Evolutionary conservation across 2,113 vertebrate genomes (phyloP).

Genomic region (Campylomormyrus numenius): DNA sequence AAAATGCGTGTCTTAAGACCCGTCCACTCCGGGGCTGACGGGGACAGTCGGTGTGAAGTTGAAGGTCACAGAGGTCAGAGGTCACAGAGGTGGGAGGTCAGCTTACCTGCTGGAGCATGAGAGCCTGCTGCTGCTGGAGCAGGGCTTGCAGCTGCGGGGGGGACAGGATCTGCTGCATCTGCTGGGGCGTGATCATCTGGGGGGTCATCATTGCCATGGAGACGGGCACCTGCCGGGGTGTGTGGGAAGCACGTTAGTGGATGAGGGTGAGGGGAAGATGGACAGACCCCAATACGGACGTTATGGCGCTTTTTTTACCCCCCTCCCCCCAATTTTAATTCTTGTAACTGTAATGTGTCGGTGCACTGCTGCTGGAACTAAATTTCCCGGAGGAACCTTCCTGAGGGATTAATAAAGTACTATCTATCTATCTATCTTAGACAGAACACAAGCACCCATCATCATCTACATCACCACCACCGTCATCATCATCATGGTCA

Average conservation of each 20-base stretch:
- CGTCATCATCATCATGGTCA: not conserved
- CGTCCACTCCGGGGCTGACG: not conserved
- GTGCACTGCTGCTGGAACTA: no score
- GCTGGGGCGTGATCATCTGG: constrained; percentile 96
- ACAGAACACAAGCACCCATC: not conserved
- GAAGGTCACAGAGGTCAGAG: not conserved
- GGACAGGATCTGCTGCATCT: constrained; percentile 98
- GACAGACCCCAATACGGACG: not conserved
- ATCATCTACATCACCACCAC: not conserved
- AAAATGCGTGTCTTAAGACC: not conserved
- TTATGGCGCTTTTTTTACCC: not conserved
- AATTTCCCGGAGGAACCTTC: no score
- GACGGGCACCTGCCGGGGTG: constrained; percentile 76
- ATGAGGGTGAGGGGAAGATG: not conserved
- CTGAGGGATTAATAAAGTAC: no score
- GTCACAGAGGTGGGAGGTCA: not conserved
- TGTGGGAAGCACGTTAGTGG: not conserved
- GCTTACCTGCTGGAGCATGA: constrained; percentile 96
- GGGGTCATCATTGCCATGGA: constrained; percentile 99
- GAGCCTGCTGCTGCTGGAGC: constrained; percentile 93
- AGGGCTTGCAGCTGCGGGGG: constrained; percentile 93
- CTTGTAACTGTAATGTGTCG: no score
- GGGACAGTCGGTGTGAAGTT: not conserved
- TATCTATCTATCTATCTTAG: not conserved
- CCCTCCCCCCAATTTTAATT: no score